Percentiles rank a stretch among this genome's conserved stretches.
Conservation (phyloP, 1,140 invertebrate species). For the Drusus annulatus region DNA sequence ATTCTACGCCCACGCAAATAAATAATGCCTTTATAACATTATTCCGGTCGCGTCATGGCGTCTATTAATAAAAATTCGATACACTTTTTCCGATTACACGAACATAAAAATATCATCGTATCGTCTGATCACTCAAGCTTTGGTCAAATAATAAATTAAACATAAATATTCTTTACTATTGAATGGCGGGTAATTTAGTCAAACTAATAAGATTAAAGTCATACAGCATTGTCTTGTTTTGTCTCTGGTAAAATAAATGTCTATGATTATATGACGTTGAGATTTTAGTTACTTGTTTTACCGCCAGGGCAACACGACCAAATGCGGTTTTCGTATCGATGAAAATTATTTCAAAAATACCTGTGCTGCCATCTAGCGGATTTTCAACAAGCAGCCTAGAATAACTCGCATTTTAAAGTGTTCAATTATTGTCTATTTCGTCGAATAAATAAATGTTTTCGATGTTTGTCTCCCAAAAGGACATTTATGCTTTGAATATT, state of each 20-base stretch:
- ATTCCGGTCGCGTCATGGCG: conserved; percentile 20
- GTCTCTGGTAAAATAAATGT: not conserved
- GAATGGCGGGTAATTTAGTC: conserved; percentile 37
- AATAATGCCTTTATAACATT: conserved; percentile 12
- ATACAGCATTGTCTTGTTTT: not conserved
- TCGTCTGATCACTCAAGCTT: conserved; percentile 34
- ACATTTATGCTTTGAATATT: not conserved
- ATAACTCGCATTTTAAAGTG: too few relatives aligned
- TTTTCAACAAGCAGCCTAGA: too few relatives aligned
- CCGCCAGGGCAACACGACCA: too few relatives aligned
- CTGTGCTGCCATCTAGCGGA: too few relatives aligned
- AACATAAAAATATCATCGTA: conserved; percentile 20
- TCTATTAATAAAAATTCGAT: conserved; percentile 23
- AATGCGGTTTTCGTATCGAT: too few relatives aligned
- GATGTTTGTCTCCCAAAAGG: not conserved
- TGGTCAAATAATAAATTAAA: conserved; percentile 40
- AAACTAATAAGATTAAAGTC: conserved; percentile 12
- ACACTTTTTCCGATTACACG: not conserved
- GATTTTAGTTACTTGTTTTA: not conserved
- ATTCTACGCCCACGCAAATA: conserved; percentile 30
- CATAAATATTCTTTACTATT: conserved; percentile 43
- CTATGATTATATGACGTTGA: too few relatives aligned
- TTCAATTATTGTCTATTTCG: too few relatives aligned
- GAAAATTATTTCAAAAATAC: too few relatives aligned
- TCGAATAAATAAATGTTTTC: not conserved